Percentiles rank a stretch among this genome's conserved stretches.
Conservation (phyloP, 2,888 invertebrate species). For the Phytoseiulus persimilis region DNA sequence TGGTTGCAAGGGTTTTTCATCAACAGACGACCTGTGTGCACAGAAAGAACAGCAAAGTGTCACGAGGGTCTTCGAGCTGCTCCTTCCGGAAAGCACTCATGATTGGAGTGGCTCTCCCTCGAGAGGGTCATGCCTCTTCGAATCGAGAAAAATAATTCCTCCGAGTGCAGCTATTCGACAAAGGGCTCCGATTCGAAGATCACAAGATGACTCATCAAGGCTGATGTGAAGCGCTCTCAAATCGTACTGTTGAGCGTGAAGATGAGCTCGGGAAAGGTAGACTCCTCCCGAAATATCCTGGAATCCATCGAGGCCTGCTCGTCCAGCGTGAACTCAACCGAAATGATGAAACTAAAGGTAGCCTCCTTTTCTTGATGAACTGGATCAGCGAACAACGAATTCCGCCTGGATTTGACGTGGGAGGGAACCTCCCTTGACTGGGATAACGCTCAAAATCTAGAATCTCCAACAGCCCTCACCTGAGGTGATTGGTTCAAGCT, state of each 20-base stretch:
- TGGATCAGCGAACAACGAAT: too few species aligned
- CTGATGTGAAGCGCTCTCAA: neutral
- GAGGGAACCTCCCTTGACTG: too few species aligned
- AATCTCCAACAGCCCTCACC: too few species aligned
- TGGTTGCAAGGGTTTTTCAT: too few species aligned
- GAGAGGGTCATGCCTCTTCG: neutral
- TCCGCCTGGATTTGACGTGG: too few species aligned
- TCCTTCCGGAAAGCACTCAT: neutral
- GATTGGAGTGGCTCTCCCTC: neutral
- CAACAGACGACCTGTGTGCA: neutral
- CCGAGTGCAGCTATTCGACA: neutral
- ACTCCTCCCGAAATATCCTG: too few species aligned
- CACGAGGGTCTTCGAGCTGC: neutral
- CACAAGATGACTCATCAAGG: neutral
- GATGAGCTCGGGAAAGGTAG: neutral
- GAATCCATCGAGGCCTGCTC: too few species aligned
- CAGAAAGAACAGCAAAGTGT: neutral
- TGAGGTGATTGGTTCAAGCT: too few species aligned
- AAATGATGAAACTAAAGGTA: too few species aligned
- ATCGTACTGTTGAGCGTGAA: neutral
- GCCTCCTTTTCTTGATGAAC: too few species aligned
- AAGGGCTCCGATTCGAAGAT: neutral
- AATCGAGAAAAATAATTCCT: neutral
- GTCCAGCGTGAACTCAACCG: too few species aligned
- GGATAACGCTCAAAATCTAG: too few species aligned